Base-by-base conservation (phyloP, 2,888 invertebrate species). In the Stenoptilia bipunctidactyla region DNA sequence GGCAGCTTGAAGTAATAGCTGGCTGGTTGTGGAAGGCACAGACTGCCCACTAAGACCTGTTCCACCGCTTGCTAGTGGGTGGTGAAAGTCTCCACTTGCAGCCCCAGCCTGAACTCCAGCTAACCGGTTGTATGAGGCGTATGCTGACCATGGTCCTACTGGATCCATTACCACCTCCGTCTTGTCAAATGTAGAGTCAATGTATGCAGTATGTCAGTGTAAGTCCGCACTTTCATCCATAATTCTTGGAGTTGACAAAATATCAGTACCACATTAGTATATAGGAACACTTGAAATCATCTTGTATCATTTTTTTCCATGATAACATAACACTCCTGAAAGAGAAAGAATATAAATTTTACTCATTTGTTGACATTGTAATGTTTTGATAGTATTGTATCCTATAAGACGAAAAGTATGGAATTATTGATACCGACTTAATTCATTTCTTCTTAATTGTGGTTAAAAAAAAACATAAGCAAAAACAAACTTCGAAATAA, bases 91-190 rank as follows among this genome's bases (percentile, higher is more conserved):
- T 58, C 88, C 87, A 73, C 87, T 85, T 62, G 88, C 84, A 69
- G 90, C 83, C 67, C 89, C 86, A 57, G 90, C 86, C 68, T 89
- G 89, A 53, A 89, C 89, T 56, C 88, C 87, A 53, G 91, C 87
- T 74, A 93, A 85, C 61, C 93, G 90, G 85, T 93, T 93, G 87
- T 93, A 93, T 56, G 92, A 90, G 68, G 90, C 87, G 77, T 91
- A 91, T 69, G 90, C 90, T 69, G 90, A 89, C 94, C 94, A 94
- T 85, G 93, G 92, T 85, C 92, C 92, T 76, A 92, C 92, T 72
- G 93, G 93, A 90, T 94, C 94, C 93, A 94, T 94, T 84, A 85
- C 85, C 85, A 82, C 71, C 80, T 82, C 68, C 74, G 80, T 77
- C 69, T 63, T 75, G 65, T 69, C 60, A 56, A 61, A 48, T 60